Conservation (phyloP, 2,113 vertebrate genomes). For the Pionites leucogaster region DNA sequence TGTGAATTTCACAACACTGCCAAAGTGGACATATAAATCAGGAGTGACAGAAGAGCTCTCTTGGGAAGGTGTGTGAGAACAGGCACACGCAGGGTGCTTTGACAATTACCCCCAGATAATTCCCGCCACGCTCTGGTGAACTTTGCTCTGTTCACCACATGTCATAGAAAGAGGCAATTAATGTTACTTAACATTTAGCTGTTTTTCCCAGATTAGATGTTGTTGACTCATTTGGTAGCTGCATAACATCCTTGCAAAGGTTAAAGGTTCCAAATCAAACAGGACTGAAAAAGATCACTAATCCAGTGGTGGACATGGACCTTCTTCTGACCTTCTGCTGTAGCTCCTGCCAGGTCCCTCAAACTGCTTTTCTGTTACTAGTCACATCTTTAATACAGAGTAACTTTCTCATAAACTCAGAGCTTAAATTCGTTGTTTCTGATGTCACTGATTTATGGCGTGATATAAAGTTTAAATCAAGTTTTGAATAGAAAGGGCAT, state of each 20-base stretch:
- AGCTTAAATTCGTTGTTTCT: neutral
- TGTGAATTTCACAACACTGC: neutral
- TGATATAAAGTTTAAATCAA: neutral
- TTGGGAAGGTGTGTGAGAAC: neutral
- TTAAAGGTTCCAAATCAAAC: slow-evolving; percentile 11
- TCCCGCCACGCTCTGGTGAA: neutral
- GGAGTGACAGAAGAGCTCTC: neutral
- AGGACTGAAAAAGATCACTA: neutral
- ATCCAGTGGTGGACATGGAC: neutral
- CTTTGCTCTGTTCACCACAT: slow-evolving; percentile 5
- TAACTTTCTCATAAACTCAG: neutral
- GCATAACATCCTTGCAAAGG: neutral
- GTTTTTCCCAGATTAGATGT: neutral
- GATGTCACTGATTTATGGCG: neutral
- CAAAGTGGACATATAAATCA: neutral
- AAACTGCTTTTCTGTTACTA: neutral
- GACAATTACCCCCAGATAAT: neutral
- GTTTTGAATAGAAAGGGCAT: neutral
- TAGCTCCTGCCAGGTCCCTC: neutral
- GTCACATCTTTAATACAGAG: neutral
- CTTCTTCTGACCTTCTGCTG: neutral
- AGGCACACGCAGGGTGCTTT: neutral
- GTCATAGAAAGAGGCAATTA: neutral
- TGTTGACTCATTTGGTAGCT: neutral
- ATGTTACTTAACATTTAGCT: neutral